Percentiles rank a stretch among this genome's conserved stretches.
Conservation (phyloP, 2,797 vertebrate species). For the Discoglossus pictus region DNA sequence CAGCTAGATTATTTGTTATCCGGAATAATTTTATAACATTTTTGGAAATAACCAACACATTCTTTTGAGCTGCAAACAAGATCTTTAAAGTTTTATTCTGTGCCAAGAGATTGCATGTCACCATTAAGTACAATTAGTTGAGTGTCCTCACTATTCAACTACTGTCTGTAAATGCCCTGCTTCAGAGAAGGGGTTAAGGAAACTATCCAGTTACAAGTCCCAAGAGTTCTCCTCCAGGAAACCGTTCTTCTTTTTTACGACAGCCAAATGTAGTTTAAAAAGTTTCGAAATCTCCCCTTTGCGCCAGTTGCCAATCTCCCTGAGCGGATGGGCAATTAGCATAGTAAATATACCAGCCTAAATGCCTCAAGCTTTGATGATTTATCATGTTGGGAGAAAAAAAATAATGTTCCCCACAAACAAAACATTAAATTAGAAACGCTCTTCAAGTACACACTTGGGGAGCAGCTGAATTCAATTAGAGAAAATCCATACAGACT, state of each 20-base stretch:
- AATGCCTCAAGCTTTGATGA: neutral
- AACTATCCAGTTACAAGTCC: too few relatives aligned
- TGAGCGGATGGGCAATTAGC: conserved; percentile 3
- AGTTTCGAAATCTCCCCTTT: conserved; percentile 6
- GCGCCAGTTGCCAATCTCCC: neutral
- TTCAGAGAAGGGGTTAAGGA: too few relatives aligned
- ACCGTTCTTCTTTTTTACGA: neutral
- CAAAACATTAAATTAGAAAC: conserved; percentile 2
- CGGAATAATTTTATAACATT: too few relatives aligned
- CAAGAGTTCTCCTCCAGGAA: too few relatives aligned
- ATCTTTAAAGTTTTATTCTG: too few relatives aligned
- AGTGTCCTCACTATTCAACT: too few relatives aligned
- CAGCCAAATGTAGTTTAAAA: conserved; percentile 5
- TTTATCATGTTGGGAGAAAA: conserved; percentile 1
- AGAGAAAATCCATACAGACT: conserved; percentile 22
- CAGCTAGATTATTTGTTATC: too few relatives aligned
- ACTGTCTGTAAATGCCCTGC: too few relatives aligned
- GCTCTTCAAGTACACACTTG: conserved; percentile 25
- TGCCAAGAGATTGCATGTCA: too few relatives aligned
- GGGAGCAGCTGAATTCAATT: conserved; percentile 31
- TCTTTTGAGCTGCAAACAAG: too few relatives aligned
- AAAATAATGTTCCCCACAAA: conserved; percentile 1
- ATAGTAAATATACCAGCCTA: neutral
- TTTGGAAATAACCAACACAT: too few relatives aligned
- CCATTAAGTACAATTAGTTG: too few relatives aligned